phyloP scores from a whole-genome alignment of 2,888 invertebrate species.

The Tenthredo livida region DNA sequence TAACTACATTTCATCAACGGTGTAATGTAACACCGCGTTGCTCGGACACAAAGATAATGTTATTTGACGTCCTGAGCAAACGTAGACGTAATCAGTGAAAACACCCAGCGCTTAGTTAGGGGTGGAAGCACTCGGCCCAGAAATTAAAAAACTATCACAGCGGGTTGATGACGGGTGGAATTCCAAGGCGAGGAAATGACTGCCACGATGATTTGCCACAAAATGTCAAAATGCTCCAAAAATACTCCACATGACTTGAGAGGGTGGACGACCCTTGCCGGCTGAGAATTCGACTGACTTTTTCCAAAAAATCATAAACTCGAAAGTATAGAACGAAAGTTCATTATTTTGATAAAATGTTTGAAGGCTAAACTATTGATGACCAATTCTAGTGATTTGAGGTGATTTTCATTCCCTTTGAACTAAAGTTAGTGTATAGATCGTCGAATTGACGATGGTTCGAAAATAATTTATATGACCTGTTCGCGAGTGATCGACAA shows the following conservation, averaged over 20 bases:
- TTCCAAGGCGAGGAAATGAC: neutral
- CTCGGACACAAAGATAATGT: slow-evolving; percentile 45
- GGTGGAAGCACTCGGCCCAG: neutral
- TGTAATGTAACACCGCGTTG: slow-evolving; percentile 23
- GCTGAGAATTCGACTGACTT: no score
- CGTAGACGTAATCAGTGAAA: slow-evolving; percentile 11
- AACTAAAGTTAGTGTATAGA: no score
- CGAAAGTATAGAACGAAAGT: no score
- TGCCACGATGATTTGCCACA: neutral
- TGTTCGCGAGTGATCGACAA: neutral
- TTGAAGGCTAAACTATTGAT: no score
- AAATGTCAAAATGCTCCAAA: neutral
- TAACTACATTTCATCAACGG: slow-evolving; percentile 40
- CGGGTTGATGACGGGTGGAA: neutral
- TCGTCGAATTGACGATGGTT: neutral
- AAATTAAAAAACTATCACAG: neutral
- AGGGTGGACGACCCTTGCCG: no score
- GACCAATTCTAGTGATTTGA: no score
- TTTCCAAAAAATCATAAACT: no score
- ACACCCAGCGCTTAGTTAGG: neutral
- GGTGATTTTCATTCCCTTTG: no score
- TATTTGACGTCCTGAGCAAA: slow-evolving; percentile 34
- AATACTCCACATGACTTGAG: no score
- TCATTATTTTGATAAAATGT: no score
- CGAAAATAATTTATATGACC: neutral